Evolutionary conservation across 2,113 vertebrate genomes (phyloP).

Genomic region (Macquaria australasica): DNA sequence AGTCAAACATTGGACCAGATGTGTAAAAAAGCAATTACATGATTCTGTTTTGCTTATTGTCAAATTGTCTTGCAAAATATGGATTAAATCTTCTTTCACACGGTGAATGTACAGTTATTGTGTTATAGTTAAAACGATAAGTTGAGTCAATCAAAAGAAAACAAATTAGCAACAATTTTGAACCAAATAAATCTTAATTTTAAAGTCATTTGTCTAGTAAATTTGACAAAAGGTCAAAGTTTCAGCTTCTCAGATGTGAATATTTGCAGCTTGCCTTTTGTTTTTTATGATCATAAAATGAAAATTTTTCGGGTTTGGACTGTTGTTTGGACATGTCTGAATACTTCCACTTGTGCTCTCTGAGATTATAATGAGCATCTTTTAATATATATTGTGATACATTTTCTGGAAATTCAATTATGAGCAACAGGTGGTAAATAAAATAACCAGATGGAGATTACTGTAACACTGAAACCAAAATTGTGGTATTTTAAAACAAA

Average conservation of each 20-base stretch:
- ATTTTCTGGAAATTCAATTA: background rate
- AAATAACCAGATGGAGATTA: background rate
- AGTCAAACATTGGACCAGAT: background rate
- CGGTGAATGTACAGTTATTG: background rate
- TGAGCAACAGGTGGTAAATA: background rate
- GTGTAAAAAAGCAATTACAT: constrained; percentile 9
- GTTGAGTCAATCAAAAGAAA: background rate
- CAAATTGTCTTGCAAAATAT: background rate
- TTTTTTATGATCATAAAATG: background rate
- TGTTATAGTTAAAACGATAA: background rate
- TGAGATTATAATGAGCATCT: too few species aligned
- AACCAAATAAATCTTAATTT: background rate
- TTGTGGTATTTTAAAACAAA: background rate
- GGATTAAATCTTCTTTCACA: background rate
- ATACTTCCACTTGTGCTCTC: background rate
- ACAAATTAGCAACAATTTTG: too few species aligned
- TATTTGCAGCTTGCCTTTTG: background rate
- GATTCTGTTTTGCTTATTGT: background rate
- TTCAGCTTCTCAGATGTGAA: background rate
- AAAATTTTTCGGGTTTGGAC: background rate
- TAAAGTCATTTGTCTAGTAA: background rate
- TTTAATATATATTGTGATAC: background rate
- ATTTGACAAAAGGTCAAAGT: background rate
- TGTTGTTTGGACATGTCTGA: background rate
- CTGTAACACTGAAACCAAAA: too few species aligned